Evolutionary conservation across 2,113 vertebrate genomes (phyloP), one percentile per base, ranked within the genome.

Genomic region (Albula glossodonta): DNA sequence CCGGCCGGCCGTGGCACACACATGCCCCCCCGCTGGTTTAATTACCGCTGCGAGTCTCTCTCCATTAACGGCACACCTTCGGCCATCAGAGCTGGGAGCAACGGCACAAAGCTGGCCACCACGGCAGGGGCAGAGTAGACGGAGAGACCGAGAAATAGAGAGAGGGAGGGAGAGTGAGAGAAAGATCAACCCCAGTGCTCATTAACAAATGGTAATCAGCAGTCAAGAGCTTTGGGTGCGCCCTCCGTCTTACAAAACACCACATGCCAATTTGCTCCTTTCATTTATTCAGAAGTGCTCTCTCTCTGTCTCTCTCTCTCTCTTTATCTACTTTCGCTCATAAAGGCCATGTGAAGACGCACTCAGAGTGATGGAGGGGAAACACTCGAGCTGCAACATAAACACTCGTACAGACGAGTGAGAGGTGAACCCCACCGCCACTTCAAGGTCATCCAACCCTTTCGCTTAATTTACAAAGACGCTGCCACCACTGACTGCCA

Each of bases 171-270:
- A 52, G 25, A 25, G 74, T 51, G 19, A n/a, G 74, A 15, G 19
- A 49, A 31, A 51, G 41, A 85, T 79, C n/a, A 85, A 85, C 84
- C 78, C 11, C 57, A 52, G 22, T 48, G 78, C 84, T 85, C 84
- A 85, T 85, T 85, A 85, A 63, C 77, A 85, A 85, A 85, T 85
- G 84, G 84, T 80, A 85, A 85, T 80, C 77, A 78, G 51, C 84
- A 53, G 53, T 60, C 22, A 81, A 81, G 50, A n/a, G 53, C n/a
- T n/a, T 31, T 9, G 22, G 49, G 52, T 49, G 4, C 31, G 13
- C 84, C 56, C 63, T 49, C 52, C 78, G 31, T 48, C 22, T 60
- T 74, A 85, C 56, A 41, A 8, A 80, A 51, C 56, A 60, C 53
- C 77, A 31, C 84, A 80, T 85, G 52, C 84, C 78, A 85, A 74